Percentiles rank a stretch among this genome's conserved stretches.
phyloP scores from a whole-genome alignment of 1,140 invertebrate species.

The Zaprionus tsacasi region DNA sequence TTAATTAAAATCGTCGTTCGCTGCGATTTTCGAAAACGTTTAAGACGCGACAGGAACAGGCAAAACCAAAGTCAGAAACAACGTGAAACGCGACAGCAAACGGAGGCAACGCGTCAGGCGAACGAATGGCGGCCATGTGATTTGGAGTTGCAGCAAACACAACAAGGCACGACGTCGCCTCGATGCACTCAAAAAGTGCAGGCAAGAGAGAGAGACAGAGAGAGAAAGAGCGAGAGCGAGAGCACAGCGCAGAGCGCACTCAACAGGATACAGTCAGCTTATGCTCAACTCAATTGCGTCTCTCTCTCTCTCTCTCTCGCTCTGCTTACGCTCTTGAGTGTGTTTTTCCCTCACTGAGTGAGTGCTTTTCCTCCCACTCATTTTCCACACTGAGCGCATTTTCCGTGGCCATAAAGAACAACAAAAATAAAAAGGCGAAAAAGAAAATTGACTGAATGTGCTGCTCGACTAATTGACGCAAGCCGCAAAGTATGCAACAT shows the following conservation, averaged over 20 bases:
- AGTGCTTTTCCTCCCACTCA: background rate
- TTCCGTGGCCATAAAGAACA: constrained; percentile 23
- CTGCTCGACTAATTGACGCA: constrained; percentile 61
- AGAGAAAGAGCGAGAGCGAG: background rate
- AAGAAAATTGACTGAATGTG: constrained; percentile 40
- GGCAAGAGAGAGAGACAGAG: background rate
- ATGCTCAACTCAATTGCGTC: background rate
- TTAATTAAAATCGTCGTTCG: constrained; percentile 59
- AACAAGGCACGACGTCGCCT: constrained; percentile 14
- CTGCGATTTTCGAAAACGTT: constrained; percentile 6
- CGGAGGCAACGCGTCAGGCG: constrained; percentile 58
- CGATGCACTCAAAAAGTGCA: constrained; percentile 55
- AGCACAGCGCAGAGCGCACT: too few species aligned
- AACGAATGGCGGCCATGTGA: constrained; percentile 74
- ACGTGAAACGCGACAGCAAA: background rate
- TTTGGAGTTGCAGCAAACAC: constrained; percentile 32
- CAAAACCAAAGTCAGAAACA: background rate
- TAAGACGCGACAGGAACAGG: constrained; percentile 2
- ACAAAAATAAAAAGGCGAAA: constrained; percentile 5
- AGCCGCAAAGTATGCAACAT: constrained; percentile 54
- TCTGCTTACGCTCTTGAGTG: constrained; percentile 6
- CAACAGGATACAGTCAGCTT: constrained; percentile 19
- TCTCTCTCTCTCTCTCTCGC: constrained; percentile 8
- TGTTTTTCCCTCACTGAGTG: background rate
- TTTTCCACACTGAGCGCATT: background rate